These are phyloP conservation scores for Callospermophilus lateralis DNA, from an alignment of 2,113 vertebrate genomes.

Conservation along the genomic window DNA sequence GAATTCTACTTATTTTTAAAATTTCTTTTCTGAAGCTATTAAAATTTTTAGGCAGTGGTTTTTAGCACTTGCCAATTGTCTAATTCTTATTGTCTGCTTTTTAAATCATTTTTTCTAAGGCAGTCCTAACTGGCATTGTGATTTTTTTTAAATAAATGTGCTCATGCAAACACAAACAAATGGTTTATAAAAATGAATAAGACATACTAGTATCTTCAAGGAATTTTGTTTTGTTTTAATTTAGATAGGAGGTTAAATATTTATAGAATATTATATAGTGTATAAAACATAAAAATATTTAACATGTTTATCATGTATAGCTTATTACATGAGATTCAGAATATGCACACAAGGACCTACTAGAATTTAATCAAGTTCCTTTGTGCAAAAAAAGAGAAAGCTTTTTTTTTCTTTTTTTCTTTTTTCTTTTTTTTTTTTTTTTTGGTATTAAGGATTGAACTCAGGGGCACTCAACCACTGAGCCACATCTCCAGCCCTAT, in stretches of 20 bases:
- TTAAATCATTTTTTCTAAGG: neutral
- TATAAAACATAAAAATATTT: neutral
- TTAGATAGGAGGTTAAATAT: neutral
- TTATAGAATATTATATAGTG: slow-evolving; percentile 5
- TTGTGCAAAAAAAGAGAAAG: neutral
- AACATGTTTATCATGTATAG: neutral
- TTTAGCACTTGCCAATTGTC: neutral
- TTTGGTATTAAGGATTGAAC: no score
- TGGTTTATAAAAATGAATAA: neutral
- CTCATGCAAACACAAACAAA: neutral
- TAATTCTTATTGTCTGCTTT: neutral
- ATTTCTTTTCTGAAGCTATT: neutral
- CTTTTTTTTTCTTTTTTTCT: no score
- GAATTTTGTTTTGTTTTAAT: neutral
- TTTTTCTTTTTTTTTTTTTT: no score
- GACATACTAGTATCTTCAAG: neutral
- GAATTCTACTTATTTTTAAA: neutral
- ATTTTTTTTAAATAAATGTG: neutral
- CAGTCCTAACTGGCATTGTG: neutral
- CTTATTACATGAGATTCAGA: neutral
- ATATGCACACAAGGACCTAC: neutral
- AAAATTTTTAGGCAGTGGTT: neutral
- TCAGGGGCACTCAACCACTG: no score
- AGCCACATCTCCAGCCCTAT: no score
- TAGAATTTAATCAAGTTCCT: neutral